phyloP scores from a whole-genome alignment of 37 sponge, comb jelly and placozoan species.

The Hormiphora californensis region DNA sequence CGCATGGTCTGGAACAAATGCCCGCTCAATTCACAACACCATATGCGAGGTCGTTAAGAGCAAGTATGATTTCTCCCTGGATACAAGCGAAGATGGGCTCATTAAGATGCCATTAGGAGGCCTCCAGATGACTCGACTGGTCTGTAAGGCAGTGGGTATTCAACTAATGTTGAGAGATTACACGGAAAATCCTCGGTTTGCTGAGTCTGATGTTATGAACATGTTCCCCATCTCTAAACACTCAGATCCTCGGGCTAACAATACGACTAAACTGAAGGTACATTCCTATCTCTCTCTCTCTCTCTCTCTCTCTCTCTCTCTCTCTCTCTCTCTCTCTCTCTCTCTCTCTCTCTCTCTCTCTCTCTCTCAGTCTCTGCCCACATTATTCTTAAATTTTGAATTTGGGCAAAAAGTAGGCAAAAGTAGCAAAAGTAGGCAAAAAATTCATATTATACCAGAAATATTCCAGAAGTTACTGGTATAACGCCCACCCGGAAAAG shows the following conservation, averaged over 20 bases:
- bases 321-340: too few relatives aligned
- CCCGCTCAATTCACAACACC: background rate
- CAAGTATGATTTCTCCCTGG: background rate
- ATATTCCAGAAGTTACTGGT: too few relatives aligned
- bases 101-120: background rate
- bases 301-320: too few relatives aligned
- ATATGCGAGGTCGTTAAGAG: background rate
- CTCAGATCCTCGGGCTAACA: constrained; percentile 56
- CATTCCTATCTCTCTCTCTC: background rate
- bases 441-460: too few relatives aligned
- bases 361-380: too few relatives aligned
- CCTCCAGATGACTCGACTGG: constrained; percentile 5
- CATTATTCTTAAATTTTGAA: too few relatives aligned
- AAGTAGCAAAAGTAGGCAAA: too few relatives aligned
- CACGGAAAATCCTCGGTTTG: constrained; percentile 57
- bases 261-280: constrained; percentile 24
- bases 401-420: too few relatives aligned
- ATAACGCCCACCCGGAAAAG: too few relatives aligned
- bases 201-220: constrained; percentile 70
- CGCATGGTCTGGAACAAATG: background rate
- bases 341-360: too few relatives aligned
- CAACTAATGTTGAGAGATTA: constrained; percentile 76
- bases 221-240: constrained; percentile 74
- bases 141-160: constrained; percentile 52
- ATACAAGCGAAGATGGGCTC: background rate